phyloP scores from a whole-genome alignment of 1,140 invertebrate species.

The Micrasema minimum region DNA sequence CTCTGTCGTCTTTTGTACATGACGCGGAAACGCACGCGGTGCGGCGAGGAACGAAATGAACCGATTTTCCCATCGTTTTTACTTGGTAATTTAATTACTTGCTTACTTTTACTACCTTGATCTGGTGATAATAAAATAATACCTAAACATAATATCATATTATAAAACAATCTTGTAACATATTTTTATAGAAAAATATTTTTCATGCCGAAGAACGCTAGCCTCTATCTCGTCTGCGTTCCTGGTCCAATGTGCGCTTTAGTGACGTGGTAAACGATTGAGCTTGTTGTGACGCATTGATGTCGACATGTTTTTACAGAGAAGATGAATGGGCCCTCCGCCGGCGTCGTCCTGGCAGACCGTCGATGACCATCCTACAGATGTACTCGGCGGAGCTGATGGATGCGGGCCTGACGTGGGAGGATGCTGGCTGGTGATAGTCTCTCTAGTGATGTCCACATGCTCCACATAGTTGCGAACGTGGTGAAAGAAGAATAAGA shows the following conservation, averaged over 20 bases:
- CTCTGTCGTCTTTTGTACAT: too few relatives aligned
- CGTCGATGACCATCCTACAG: too few relatives aligned
- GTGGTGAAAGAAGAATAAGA: too few relatives aligned
- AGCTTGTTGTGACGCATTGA: too few relatives aligned
- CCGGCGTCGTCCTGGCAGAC: too few relatives aligned
- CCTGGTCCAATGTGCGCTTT: constrained; percentile 47
- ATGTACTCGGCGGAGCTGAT: too few relatives aligned
- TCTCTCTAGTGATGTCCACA: too few relatives aligned
- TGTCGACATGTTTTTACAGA: too few relatives aligned
- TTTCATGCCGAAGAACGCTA: background rate
- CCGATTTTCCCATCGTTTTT: background rate
- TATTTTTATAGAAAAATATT: background rate
- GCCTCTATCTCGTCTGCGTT: constrained; percentile 12
- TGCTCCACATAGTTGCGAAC: too few relatives aligned
- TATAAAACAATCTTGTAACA: background rate
- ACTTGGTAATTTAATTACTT: background rate
- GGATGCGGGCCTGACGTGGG: too few relatives aligned
- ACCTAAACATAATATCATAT: background rate
- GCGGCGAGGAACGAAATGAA: background rate
- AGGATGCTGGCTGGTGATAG: too few relatives aligned
- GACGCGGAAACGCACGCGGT: background rate
- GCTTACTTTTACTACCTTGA: background rate
- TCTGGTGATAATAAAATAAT: background rate
- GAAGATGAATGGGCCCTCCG: too few relatives aligned
- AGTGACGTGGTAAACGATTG: constrained; percentile 51